Evolutionary conservation across 2,113 vertebrate species (phyloP), one percentile per base, ranked within the genome.

Genomic region (Hippoglossus stenolepis): DNA sequence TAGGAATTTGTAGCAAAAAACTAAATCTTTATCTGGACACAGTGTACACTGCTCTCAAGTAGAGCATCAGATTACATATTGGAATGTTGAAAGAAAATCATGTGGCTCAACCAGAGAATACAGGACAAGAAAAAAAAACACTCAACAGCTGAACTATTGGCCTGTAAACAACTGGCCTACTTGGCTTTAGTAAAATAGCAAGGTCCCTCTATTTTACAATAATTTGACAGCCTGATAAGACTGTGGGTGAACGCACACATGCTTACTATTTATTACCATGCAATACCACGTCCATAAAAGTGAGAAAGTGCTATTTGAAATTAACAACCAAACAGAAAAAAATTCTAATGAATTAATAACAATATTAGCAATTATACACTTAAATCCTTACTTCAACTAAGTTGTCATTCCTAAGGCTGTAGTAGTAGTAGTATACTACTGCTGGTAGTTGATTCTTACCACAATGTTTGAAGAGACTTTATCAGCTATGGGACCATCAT

Each of bases 21-120:
- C 3, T 15, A 47, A 47, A 47, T 5, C 14, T 15, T 15, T 47
- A 47, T 47, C 45, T 47, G 14, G 24, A 21, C 6, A 6, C 38
- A 40, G 8, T 9, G 38, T 9, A 40, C 38, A 40, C 38, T 40
- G 38, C 38, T 10, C 38, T 40, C 10, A 1, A 9, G 38, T 40
- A 40, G 2, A 28, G 31, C n/a, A 38, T 47, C 28, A 57, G 26
- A 70, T 60, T 38, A 38, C 8, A 70, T 63, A 35, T 20, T 28
- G 18, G 54, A 78, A 73, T 70, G 45, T 70, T 66, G 20, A n/a
- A 71, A 38, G 21, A 35, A 4, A 56, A 65, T 47, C 70, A 43
- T 24, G 69, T 5, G 5, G 1, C 61, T 43, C 20, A 60, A 65
- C 65, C 11, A 60, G 31, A 45, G 14, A 12, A n/a, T 38, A 17